Conservation (phyloP, 2,888 invertebrate genomes). For the Mesorhabditis belari region DNA sequence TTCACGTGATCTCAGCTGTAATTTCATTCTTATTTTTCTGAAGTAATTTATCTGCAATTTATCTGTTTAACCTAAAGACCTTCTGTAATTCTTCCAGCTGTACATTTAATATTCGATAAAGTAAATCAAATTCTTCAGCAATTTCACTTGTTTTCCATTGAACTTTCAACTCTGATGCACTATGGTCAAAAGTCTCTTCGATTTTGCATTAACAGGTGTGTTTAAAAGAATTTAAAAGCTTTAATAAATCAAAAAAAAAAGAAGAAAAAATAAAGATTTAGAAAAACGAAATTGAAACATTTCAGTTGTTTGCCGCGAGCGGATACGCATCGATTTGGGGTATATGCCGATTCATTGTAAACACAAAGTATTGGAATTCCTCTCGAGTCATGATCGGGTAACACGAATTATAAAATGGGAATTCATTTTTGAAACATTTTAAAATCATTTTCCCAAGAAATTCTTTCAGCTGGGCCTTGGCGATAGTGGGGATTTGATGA, state of each 20-base stretch:
- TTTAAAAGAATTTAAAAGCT: background rate
- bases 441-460: background rate
- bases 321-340: conserved; percentile 19
- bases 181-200: no score
- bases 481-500: conserved; percentile 36
- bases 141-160: no score
- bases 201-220: no score
- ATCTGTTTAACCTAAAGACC: no score
- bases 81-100: no score
- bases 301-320: background rate
- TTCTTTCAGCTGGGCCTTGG: conserved; percentile 31
- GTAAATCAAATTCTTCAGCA: no score
- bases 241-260: background rate
- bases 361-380: conserved; percentile 42
- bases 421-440: background rate
- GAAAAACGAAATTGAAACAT: no score
- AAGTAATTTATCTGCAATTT: no score
- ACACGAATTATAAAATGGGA: background rate
- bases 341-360: conserved; percentile 43
- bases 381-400: conserved; percentile 48
- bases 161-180: no score
- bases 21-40: no score
- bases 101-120: no score
- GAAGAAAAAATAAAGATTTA: background rate
- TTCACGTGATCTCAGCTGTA: no score